These are phyloP conservation scores for Xanthorhoe designata DNA, from an alignment of 2,888 invertebrate genomes.

Conservation along the genomic window DNA sequence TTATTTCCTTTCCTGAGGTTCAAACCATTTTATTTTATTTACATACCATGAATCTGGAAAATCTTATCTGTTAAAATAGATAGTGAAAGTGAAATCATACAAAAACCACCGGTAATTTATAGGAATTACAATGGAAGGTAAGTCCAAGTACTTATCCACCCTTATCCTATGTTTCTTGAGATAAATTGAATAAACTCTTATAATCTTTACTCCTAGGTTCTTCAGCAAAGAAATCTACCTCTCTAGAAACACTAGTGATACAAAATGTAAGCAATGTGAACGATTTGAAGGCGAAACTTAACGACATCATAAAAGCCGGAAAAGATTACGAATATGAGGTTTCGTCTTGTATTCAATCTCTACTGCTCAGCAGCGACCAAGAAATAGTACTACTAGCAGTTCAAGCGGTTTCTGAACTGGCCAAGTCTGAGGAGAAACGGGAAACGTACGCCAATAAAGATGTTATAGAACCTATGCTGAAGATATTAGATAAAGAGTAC, in stretches of 20 bases:
- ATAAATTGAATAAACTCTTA: slow-evolving; percentile 16
- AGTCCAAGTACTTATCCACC: slow-evolving; percentile 24
- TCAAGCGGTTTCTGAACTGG: slow-evolving; percentile 92
- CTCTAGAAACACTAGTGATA: slow-evolving; percentile 72
- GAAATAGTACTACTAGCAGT: slow-evolving; percentile 85
- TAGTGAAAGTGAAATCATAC: neutral
- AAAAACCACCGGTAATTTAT: slow-evolving; percentile 1
- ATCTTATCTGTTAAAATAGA: slow-evolving; percentile 1
- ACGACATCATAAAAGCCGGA: slow-evolving; percentile 73
- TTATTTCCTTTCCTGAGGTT: neutral
- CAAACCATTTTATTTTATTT: neutral
- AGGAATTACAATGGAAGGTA: slow-evolving; percentile 57
- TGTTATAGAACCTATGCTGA: slow-evolving; percentile 85
- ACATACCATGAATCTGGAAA: neutral
- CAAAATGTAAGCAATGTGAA: slow-evolving; percentile 71
- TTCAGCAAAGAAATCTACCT: slow-evolving; percentile 72
- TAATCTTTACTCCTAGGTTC: slow-evolving; percentile 55
- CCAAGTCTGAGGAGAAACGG: slow-evolving; percentile 91
- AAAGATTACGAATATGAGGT: slow-evolving; percentile 79
- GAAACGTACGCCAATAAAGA: slow-evolving; percentile 88
- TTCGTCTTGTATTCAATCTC: slow-evolving; percentile 70
- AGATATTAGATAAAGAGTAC: slow-evolving; percentile 74
- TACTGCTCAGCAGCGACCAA: slow-evolving; percentile 74
- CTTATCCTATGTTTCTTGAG: slow-evolving; percentile 3
- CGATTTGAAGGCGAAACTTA: slow-evolving; percentile 77